A percentile compares a stretch with the other conserved stretches of the same genome.
These are phyloP conservation scores for Helogale parvula DNA, from an alignment of 2,113 vertebrate genomes.

Conservation along the genomic window DNA sequence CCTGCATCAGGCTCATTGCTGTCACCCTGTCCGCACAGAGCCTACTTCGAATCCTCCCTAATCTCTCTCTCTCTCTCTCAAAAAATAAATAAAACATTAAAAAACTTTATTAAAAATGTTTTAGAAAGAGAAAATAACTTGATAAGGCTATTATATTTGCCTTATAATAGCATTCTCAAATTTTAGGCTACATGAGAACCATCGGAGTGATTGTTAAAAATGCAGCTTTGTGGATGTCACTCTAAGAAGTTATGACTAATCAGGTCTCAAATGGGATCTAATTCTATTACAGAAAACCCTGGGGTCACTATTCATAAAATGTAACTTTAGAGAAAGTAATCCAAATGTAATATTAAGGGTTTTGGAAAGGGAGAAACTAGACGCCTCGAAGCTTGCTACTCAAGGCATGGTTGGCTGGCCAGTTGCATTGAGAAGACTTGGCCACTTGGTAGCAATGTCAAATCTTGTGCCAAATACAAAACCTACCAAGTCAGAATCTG, in stretches of 20 bases:
- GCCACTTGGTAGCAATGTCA: background rate
- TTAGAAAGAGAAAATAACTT: background rate
- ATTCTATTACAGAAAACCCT: background rate
- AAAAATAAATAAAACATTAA: no score
- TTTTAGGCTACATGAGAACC: background rate
- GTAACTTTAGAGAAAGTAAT: background rate
- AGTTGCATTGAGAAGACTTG: background rate
- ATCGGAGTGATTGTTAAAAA: background rate
- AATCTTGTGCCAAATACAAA: background rate
- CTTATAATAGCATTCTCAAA: conserved; percentile 28
- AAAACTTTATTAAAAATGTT: background rate
- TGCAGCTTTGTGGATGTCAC: conserved; percentile 10
- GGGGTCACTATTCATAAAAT: background rate
- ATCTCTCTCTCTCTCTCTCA: no score
- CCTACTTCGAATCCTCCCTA: no score
- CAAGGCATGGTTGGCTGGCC: background rate
- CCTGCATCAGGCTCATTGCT: no score
- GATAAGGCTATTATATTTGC: background rate
- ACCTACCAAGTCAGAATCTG: background rate
- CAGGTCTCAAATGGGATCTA: background rate
- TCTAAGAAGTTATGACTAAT: background rate
- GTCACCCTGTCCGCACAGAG: no score
- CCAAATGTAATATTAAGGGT: background rate
- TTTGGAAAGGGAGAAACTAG: background rate
- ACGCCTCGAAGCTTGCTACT: background rate